These are phyloP conservation scores for Xylota sylvarum DNA, from an alignment of 2,888 invertebrate genomes.

Conservation along the genomic window DNA sequence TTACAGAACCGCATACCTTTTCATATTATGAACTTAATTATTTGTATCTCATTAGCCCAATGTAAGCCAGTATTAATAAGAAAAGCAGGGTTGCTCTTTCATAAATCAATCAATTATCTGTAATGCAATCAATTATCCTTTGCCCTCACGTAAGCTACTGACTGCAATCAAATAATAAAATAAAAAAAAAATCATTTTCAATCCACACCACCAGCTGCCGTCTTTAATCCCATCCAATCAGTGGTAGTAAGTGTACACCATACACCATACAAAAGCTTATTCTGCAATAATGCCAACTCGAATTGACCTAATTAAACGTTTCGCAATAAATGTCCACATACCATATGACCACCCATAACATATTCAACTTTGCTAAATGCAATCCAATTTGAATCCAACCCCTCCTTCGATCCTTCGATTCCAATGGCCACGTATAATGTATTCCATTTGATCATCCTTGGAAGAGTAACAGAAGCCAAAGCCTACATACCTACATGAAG, in stretches of 20 bases:
- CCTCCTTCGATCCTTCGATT: not conserved
- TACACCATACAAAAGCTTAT: not conserved
- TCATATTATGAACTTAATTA: not conserved
- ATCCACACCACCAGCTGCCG: not conserved
- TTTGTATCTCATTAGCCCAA: not conserved
- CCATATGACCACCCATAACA: conserved; percentile 4
- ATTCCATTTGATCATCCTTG: conserved; percentile 43
- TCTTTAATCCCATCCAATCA: conserved; percentile 25
- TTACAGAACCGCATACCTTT: not conserved
- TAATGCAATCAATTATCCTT: conserved; percentile 11
- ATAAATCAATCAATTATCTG: conserved; percentile 22
- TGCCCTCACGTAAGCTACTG: not conserved
- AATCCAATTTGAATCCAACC: conserved; percentile 37
- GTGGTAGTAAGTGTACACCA: not conserved
- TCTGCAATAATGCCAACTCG: conserved; percentile 25
- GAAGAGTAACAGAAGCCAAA: conserved; percentile 11
- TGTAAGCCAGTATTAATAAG: not conserved
- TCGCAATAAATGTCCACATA: conserved; percentile 24
- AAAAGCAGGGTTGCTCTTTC: not conserved
- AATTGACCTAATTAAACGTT: conserved; percentile 42
- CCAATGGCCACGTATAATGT: conserved; percentile 27
- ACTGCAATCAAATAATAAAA: not conserved
- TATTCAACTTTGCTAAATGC: conserved; percentile 32
- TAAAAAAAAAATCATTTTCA: conserved; percentile 1
- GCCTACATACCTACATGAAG: not conserved